Evolutionary conservation across 1,140 invertebrate genomes (phyloP).

Genomic region (Scylla paramamosain): DNA sequence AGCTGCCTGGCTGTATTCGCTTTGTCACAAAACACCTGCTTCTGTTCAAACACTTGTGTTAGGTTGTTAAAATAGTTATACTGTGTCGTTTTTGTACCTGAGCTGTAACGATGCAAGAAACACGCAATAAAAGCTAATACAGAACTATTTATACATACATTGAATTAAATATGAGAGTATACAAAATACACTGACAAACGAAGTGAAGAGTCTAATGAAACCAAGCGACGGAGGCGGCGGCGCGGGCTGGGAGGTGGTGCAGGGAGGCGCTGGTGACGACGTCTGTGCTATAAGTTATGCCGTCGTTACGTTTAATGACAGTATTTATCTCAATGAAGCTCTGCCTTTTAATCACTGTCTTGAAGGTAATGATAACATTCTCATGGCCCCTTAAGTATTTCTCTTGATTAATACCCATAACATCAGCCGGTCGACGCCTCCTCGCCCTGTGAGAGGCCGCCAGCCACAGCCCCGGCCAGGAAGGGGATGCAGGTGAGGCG

Average conservation of each 20-base stretch:
- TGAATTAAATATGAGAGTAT: background rate
- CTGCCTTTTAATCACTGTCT: constrained; percentile 73
- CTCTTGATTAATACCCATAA: constrained; percentile 66
- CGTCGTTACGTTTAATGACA: constrained; percentile 72
- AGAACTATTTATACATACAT: background rate
- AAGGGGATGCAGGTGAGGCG: background rate
- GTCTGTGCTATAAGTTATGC: constrained; percentile 68
- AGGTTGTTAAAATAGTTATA: background rate
- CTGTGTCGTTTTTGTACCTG: background rate
- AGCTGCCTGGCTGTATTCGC: background rate
- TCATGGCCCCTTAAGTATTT: constrained; percentile 64
- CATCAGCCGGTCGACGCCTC: constrained; percentile 58
- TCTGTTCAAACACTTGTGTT: constrained; percentile 1
- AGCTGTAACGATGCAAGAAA: background rate
- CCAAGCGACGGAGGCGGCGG: background rate
- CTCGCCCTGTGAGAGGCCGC: background rate
- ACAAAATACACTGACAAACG: background rate
- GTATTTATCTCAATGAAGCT: constrained; percentile 73
- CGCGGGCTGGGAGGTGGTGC: background rate
- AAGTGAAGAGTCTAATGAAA: background rate
- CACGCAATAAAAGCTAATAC: background rate
- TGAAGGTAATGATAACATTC: constrained; percentile 71
- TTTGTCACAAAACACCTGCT: constrained; percentile 5
- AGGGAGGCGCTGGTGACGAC: constrained; percentile 31
- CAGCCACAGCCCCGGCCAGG: background rate